phyloP scores from a whole-genome alignment of 2,113 vertebrate species.

The Misgurnus mizolepis region DNA sequence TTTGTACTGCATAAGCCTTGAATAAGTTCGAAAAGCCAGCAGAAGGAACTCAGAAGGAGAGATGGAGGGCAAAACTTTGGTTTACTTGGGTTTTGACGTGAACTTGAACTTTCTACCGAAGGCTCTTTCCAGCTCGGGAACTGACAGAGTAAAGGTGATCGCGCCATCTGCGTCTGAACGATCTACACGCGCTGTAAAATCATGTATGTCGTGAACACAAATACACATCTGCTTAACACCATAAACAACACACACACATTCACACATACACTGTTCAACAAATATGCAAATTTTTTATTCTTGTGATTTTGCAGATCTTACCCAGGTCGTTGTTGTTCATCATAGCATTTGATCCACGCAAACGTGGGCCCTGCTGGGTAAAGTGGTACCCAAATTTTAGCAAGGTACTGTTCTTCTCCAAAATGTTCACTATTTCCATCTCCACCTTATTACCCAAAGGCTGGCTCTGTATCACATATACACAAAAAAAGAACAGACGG shows the following conservation, averaged over 20 bases:
- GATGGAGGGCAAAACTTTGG: conserved; percentile 42
- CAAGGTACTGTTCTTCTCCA: conserved; percentile 92
- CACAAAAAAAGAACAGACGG: not conserved
- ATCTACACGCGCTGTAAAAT: conserved; percentile 74
- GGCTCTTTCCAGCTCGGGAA: conserved; percentile 78
- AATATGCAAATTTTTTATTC: not conserved
- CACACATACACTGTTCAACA: not conserved
- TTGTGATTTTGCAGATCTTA: conserved; percentile 66
- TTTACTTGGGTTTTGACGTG: conserved; percentile 78
- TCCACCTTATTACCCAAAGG: conserved; percentile 97
- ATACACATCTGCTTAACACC: not conserved
- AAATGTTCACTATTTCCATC: conserved; percentile 96
- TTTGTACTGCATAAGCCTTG: not conserved
- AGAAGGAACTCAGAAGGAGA: not conserved
- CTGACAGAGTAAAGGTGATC: conserved; percentile 79
- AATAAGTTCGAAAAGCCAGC: not conserved
- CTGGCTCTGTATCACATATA: conserved; percentile 81
- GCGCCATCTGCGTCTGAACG: conserved; percentile 73
- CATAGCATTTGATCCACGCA: conserved; percentile 93
- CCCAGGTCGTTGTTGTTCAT: conserved; percentile 98
- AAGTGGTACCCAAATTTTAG: conserved; percentile 97
- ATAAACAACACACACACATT: not conserved
- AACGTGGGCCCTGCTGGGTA: conserved; percentile 94
- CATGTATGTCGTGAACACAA: conserved; percentile 47
- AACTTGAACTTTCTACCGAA: conserved; percentile 79